A percentile compares a stretch with the other conserved stretches of the same genome.
These are phyloP conservation scores for Poeciliopsis retropinna DNA, from an alignment of 2,113 vertebrate genomes.

Conservation along the genomic window DNA sequence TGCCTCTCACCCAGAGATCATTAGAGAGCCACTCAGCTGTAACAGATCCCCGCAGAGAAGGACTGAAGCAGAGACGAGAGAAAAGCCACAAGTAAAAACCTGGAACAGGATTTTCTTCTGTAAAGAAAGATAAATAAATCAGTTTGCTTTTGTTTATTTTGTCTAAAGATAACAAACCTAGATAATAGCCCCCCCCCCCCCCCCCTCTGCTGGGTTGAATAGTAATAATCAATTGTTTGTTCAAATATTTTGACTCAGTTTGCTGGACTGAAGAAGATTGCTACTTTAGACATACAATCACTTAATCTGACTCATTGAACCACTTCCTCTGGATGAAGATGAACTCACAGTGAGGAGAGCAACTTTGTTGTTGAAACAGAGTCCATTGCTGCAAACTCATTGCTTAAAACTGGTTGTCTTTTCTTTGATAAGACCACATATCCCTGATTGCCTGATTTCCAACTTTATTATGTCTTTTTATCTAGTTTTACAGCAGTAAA, in stretches of 20 bases:
- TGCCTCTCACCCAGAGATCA: slow-evolving; percentile 68
- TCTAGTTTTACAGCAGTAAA: too few species aligned
- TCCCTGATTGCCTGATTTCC: too few species aligned
- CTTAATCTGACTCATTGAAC: neutral
- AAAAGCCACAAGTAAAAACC: slow-evolving; percentile 29
- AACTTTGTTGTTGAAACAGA: neutral
- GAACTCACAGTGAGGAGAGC: neutral
- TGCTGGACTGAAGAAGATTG: neutral
- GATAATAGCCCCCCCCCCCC: too few species aligned
- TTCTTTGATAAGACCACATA: too few species aligned
- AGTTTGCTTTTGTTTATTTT: slow-evolving; percentile 15
- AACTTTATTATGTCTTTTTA: too few species aligned
- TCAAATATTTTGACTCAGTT: neutral
- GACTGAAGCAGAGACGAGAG: slow-evolving; percentile 24
- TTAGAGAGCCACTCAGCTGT: slow-evolving; percentile 67
- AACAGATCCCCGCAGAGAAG: slow-evolving; percentile 55
- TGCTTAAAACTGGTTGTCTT: neutral
- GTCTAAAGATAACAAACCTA: neutral
- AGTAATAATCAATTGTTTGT: neutral
- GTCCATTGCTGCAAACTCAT: neutral
- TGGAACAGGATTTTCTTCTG: slow-evolving; percentile 17
- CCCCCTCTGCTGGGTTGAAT: neutral
- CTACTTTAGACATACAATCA: neutral
- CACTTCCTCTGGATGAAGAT: neutral
- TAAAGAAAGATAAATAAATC: slow-evolving; percentile 23